Evolutionary conservation across 2,797 vertebrate species (phyloP).

Genomic region (Alca torda): DNA sequence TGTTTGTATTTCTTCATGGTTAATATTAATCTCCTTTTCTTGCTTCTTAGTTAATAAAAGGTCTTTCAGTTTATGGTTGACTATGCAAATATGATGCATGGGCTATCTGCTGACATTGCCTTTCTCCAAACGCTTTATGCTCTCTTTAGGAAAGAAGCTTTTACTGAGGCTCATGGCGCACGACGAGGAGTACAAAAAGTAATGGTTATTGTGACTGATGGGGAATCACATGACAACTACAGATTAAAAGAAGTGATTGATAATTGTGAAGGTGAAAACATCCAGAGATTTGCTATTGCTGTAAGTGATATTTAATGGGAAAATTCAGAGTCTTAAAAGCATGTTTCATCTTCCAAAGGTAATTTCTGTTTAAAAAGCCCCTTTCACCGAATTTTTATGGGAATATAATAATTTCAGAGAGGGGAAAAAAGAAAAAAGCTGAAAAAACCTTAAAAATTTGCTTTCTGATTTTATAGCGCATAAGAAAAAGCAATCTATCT

Average conservation of each 20-base stretch:
- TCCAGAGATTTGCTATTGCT: slow-evolving; percentile 94
- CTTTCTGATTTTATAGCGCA: neutral
- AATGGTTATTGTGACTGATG: slow-evolving; percentile 97
- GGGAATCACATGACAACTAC: slow-evolving; percentile 91
- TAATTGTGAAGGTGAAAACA: slow-evolving; percentile 83
- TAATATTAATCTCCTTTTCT: neutral
- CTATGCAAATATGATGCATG: neutral
- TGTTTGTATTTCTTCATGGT: neutral
- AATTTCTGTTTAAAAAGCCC: slow-evolving; percentile 13
- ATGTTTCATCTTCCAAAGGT: neutral
- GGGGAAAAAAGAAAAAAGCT: neutral
- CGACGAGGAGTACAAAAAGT: slow-evolving; percentile 91
- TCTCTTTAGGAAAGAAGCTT: slow-evolving; percentile 86
- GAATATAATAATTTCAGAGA: neutral
- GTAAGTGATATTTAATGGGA: slow-evolving; percentile 79
- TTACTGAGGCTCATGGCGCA: slow-evolving; percentile 87
- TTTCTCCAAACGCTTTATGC: neutral
- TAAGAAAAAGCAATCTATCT: neutral
- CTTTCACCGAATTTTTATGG: neutral
- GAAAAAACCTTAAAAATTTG: neutral
- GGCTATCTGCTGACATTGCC: neutral
- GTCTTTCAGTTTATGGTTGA: neutral
- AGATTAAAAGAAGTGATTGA: slow-evolving; percentile 78
- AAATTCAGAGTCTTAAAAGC: slow-evolving; percentile 21
- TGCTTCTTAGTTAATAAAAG: neutral